A percentile compares a stretch with the other conserved stretches of the same genome.
Evolutionary conservation across 2,113 vertebrate genomes (phyloP).

Genomic region (Pogona vitticeps): DNA sequence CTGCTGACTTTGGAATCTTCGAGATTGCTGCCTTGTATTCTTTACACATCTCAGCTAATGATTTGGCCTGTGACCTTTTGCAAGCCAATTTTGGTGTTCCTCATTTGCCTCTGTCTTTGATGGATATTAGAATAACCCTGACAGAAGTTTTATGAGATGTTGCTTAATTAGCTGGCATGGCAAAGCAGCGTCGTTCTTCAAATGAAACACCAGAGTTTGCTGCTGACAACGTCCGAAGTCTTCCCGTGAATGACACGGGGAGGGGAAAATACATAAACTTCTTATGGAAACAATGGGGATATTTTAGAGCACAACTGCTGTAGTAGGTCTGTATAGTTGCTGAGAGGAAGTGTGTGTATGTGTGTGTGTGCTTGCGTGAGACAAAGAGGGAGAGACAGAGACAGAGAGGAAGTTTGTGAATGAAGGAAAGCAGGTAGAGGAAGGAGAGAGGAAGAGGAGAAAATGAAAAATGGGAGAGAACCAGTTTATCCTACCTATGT

Average conservation of each 20-base stretch:
- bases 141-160: slow-evolving; percentile 25
- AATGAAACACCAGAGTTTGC: not conserved
- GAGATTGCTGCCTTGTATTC: not conserved
- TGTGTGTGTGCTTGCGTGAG: no score
- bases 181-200: slow-evolving; percentile 7
- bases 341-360: not conserved
- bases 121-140: slow-evolving; percentile 32
- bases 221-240: not conserved
- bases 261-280: not conserved
- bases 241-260: not conserved
- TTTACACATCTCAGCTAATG: slow-evolving; percentile 6
- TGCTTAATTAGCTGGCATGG: slow-evolving; percentile 34
- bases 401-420: no score
- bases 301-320: not conserved
- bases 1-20: not conserved
- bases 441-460: no score
- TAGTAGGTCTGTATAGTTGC: not conserved
- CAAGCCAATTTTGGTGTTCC: slow-evolving; percentile 7
- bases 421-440: no score
- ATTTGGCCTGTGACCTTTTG: slow-evolving; percentile 27
- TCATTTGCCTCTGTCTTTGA: slow-evolving; percentile 24
- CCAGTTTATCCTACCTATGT: not conserved
- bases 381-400: not conserved
- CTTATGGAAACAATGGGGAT: not conserved
- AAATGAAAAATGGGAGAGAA: no score